Percentiles rank a stretch among this genome's conserved stretches.
These are phyloP conservation scores for Cnemophilus loriae DNA, from an alignment of 2,113 vertebrate genomes.

Conservation along the genomic window DNA sequence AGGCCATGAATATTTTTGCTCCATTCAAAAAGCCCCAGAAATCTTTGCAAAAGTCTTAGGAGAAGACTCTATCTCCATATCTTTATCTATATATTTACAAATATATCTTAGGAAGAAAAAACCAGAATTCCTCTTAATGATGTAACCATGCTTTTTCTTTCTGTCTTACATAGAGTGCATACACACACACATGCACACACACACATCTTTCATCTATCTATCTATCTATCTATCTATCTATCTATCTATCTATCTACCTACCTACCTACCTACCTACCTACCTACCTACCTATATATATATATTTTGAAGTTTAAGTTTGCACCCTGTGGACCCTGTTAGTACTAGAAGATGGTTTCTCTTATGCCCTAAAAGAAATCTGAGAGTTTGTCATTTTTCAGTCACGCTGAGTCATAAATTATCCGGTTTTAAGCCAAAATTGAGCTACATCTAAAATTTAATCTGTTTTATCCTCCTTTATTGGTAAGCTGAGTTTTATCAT, in stretches of 20 bases:
- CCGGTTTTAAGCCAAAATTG: background rate
- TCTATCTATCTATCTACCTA: background rate
- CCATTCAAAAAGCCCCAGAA: background rate
- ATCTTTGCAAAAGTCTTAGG: background rate
- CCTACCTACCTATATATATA: background rate
- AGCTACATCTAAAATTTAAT: background rate
- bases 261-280: background rate
- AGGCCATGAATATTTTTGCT: background rate
- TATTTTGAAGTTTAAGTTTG: background rate
- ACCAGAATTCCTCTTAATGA: background rate
- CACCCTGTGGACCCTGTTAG: background rate
- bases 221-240: background rate
- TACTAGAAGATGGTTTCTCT: background rate
- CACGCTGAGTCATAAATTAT: background rate
- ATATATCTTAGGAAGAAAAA: background rate
- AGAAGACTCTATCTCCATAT: background rate
- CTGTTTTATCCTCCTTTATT: background rate
- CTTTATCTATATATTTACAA: background rate
- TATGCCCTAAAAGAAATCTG: background rate
- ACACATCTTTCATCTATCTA: too few species aligned
- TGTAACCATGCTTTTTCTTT: background rate
- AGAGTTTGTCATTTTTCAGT: background rate
- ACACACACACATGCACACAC: fast-evolving
- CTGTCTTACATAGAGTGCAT: background rate
- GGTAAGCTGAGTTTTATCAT: background rate